Evolutionary conservation across 1,140 invertebrate genomes (phyloP).

Genomic region (Bombus huntii): DNA sequence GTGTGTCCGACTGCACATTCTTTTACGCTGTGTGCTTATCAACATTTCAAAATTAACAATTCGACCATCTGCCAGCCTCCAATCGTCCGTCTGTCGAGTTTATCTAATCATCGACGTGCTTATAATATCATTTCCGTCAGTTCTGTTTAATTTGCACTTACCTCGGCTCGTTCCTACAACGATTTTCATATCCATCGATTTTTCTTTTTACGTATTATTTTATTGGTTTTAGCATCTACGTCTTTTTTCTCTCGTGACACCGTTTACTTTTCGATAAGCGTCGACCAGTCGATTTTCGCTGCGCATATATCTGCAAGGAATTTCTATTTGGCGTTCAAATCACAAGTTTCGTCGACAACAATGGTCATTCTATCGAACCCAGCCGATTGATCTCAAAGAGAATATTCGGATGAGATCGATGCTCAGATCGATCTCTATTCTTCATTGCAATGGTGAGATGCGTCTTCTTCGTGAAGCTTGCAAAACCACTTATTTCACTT

Average conservation of each 20-base stretch:
- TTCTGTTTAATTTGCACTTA: slow-evolving; percentile 32
- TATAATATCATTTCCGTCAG: slow-evolving; percentile 22
- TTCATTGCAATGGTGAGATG: background rate
- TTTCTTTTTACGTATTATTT: background rate
- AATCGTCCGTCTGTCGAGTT: background rate
- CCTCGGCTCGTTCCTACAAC: slow-evolving; percentile 5
- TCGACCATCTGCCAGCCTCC: slow-evolving; percentile 14
- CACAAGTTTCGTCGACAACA: background rate
- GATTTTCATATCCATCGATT: slow-evolving; percentile 1
- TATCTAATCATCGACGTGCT: slow-evolving; percentile 28
- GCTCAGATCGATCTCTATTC: background rate
- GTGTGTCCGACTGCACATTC: background rate
- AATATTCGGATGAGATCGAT: background rate
- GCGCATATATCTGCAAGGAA: background rate
- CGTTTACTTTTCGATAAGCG: slow-evolving; percentile 1
- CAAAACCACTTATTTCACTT: background rate
- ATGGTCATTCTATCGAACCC: background rate
- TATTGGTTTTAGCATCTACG: background rate
- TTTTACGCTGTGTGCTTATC: background rate
- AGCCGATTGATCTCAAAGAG: background rate
- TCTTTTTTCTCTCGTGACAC: background rate
- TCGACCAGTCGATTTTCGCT: background rate
- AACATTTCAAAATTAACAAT: background rate
- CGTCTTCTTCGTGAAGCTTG: background rate
- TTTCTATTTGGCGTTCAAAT: background rate